These are phyloP conservation scores for Centropus bengalensis DNA, from an alignment of 2,113 vertebrate genomes.

Conservation along the genomic window DNA sequence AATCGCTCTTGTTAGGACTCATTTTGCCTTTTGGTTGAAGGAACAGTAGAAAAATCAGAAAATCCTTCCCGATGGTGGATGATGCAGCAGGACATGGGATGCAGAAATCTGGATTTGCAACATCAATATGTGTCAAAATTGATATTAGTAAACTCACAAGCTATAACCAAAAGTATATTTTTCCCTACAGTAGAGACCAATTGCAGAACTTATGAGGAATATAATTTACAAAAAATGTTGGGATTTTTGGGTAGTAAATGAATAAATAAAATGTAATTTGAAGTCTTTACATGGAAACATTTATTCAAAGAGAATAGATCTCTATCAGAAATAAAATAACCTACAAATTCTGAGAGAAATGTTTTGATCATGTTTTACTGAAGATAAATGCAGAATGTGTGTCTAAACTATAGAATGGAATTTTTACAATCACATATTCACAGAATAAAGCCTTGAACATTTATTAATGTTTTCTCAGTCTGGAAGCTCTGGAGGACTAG, in stretches of 20 bases:
- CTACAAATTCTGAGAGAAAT: background rate
- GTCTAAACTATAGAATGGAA: background rate
- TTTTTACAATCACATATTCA: background rate
- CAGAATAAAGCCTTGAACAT: background rate
- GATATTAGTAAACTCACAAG: background rate
- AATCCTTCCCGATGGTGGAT: background rate
- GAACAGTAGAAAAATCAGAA: background rate
- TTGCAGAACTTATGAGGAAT: background rate
- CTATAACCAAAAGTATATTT: background rate
- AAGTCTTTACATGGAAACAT: background rate
- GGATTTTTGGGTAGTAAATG: background rate
- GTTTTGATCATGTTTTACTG: background rate
- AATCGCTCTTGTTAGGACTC: background rate
- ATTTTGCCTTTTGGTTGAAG: background rate
- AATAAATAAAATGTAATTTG: background rate
- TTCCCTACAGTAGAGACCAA: background rate
- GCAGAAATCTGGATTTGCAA: constrained; percentile 5
- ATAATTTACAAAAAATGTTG: background rate
- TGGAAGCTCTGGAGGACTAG: background rate
- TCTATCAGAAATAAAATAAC: background rate
- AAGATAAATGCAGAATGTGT: background rate
- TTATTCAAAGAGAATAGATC: background rate
- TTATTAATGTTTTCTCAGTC: background rate
- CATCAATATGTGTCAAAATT: background rate
- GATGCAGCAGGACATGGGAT: background rate